Conservation (phyloP, 2,797 vertebrate genomes). For the Gorsachius magnificus region DNA sequence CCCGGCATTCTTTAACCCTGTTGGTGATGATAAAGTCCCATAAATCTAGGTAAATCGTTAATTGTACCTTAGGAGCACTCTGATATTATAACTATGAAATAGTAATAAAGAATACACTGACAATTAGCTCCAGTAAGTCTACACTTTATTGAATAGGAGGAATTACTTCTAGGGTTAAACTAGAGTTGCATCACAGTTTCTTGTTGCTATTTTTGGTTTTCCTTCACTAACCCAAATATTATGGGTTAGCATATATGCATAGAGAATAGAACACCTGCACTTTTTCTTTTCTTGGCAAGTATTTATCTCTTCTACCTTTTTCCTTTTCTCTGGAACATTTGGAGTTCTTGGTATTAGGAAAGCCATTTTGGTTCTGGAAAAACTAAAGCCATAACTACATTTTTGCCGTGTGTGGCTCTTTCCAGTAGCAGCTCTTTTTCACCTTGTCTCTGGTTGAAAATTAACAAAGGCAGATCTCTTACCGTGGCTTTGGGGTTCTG, state of each 20-base stretch:
- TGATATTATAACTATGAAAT: conserved; percentile 69
- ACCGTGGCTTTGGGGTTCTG: background rate
- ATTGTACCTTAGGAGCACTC: conserved; percentile 72
- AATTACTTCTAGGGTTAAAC: conserved; percentile 47
- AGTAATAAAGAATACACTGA: conserved; percentile 74
- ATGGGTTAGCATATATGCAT: background rate
- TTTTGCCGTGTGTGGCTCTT: background rate
- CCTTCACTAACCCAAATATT: background rate
- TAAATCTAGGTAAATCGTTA: conserved; percentile 79
- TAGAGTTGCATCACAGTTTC: background rate
- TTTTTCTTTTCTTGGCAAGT: background rate
- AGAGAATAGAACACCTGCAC: background rate
- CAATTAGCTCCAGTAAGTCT: conserved; percentile 66
- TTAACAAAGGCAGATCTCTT: background rate
- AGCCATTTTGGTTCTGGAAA: background rate
- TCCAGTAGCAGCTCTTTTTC: background rate
- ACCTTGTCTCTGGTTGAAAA: background rate
- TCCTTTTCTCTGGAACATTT: background rate
- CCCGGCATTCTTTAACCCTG: conserved; percentile 75
- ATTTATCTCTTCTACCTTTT: background rate
- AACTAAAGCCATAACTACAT: background rate
- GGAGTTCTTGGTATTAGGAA: background rate
- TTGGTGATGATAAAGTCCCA: conserved; percentile 77
- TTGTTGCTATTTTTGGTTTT: conserved; percentile 21
- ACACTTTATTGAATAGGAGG: conserved; percentile 43